Evolutionary conservation across 2,797 vertebrate species (phyloP), one percentile per base, ranked within the genome.

Genomic region (Tadarida brasiliensis): DNA sequence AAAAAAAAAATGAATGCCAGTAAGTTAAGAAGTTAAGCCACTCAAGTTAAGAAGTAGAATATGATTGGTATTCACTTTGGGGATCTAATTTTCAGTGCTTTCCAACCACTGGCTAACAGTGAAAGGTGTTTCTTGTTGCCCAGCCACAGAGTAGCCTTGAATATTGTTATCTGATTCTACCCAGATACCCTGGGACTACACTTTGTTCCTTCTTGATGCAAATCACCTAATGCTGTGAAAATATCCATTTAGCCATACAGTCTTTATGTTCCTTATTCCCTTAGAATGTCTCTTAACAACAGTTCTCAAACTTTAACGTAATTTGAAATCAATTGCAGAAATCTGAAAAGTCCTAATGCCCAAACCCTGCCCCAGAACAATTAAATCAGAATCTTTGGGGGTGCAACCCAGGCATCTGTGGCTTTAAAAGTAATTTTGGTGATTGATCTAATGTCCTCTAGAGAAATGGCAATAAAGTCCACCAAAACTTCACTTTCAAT

Each of bases 171-270:
- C 4, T 81, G 44, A 70, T 44, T 95, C 39, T 70, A 35, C 80
- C 24, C 24, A 71, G 35, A 20, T 78, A 59, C 19, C 6, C 11
- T 84, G 20, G 51, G 44, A 67, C 81, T 95, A 86, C 76, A 90
- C 63, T 90, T 68, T 88, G 70, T 91, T 91, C 56, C 30, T 87
- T 87, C 57, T 49, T 80, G 39, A 78, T 80, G 56, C 17, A 85
- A 44, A 85, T 96, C 59, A 89, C 39, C 30, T 61, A 82, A 65
- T 82, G 49, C 47, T 96, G 1, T 94, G 39, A 77, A 96, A 95
- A 81, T 78, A 19, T 67, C 28, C 49, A 57, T 67, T 56, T 65
- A 88, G 65, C 33, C 54, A 67, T 85, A 67, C 26, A 74, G 20
- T 35, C n/a, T 65, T 82, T 77, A 39, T 56, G 61, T 17, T 61